Evolutionary conservation across 1,140 invertebrate genomes (phyloP).

Genomic region (Lethrus apterus): DNA sequence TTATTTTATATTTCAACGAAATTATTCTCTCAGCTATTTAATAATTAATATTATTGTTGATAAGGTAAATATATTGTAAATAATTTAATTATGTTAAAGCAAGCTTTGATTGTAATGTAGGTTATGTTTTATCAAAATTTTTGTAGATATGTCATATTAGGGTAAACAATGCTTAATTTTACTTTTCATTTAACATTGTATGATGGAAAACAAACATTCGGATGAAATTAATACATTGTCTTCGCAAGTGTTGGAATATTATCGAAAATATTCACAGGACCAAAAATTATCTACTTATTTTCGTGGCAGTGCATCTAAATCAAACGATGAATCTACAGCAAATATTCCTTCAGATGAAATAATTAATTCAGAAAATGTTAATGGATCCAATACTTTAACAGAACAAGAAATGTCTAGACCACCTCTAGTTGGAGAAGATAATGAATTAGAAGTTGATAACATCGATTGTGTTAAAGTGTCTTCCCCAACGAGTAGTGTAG

Average conservation of each 20-base stretch:
- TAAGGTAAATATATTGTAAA: no score
- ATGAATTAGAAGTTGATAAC: no score
- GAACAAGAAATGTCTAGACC: slow-evolving; percentile 5
- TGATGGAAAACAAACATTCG: slow-evolving; percentile 18
- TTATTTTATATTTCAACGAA: no score
- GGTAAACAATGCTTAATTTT: slow-evolving; percentile 2
- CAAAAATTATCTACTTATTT: slow-evolving; percentile 35
- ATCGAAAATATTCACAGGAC: slow-evolving; percentile 33
- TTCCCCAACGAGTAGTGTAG: slow-evolving; percentile 56
- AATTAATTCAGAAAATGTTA: slow-evolving; percentile 6
- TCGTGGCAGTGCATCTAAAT: slow-evolving; percentile 23
- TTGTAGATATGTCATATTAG: slow-evolving; percentile 8
- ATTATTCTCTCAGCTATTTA: no score
- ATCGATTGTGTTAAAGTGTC: slow-evolving; percentile 9
- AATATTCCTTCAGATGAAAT: no score
- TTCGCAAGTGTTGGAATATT: slow-evolving; percentile 35
- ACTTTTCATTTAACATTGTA: neutral
- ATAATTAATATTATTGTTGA: no score
- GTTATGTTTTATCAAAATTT: slow-evolving; percentile 14
- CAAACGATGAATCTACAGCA: no score
- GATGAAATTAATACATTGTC: slow-evolving; percentile 23
- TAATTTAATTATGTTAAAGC: no score
- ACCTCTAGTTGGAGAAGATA: neutral
- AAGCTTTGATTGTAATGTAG: no score
- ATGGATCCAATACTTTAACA: neutral